Base-by-base conservation (phyloP, 2,888 invertebrate species). In the Gonocerus acuteangulatus region DNA sequence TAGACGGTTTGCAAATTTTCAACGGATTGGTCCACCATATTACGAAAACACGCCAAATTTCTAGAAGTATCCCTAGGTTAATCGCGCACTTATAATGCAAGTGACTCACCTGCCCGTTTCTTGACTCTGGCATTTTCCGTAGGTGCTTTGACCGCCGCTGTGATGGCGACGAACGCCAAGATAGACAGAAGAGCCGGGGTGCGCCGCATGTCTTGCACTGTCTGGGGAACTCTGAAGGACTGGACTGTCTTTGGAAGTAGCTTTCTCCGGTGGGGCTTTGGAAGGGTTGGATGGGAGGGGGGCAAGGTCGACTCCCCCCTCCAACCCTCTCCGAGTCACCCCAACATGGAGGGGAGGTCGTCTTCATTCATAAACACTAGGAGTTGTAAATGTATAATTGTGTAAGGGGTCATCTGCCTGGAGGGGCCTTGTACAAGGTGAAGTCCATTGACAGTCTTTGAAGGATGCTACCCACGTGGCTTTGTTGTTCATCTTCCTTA, bases 131-230 rank as follows among this genome's bases (percentile, higher is more conserved):
- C 34, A 1, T 32, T 34, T 6, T 27, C 27, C 1, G 51, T 51
- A 15, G 51, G 51, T 34, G 34, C 51, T 34, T 51, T 51, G 15
- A 34, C 19, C 32, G 51, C 51, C 19, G 27, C 32, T 23, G 48
- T 32, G 27, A 23, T 16, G 32, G 19, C 32, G 51, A 34, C 51
- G 51, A 51, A 18, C 19, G 51, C 51, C 34, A 51, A 34, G 51
- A 51, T 27, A 9, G 27, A 27, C 19, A 36, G 51, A n/a, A 51
- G 18, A 34, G 34, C 51, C 51, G 51, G 32, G 36, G 34, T 19
- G 27, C 32, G 36, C 16, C 51, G 51, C 51, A 51, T 51, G 51
- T 36, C 51, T 51, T 51, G 19, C 51, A 51, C 51, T 51, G 51
- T 19, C 51, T 34, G 51, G 34, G 21, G 13, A 36, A 36, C 27